These are phyloP conservation scores for Aleadryas rufinucha DNA, from an alignment of 2,113 vertebrate species.

Conservation along the genomic window DNA sequence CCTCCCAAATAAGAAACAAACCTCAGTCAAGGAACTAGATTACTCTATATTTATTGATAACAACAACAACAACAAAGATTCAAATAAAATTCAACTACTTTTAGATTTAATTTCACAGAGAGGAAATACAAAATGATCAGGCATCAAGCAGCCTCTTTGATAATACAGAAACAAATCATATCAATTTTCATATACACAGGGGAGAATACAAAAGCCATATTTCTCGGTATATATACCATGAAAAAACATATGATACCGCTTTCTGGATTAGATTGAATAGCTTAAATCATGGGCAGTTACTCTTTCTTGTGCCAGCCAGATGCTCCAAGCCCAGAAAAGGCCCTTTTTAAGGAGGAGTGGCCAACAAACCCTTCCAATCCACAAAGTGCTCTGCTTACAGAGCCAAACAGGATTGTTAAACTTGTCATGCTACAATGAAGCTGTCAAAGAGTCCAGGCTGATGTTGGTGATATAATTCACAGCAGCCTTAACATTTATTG, in stretches of 20 bases:
- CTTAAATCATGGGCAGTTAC: background rate
- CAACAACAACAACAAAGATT: background rate
- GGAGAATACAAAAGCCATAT: background rate
- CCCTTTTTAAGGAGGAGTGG: background rate
- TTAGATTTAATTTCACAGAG: conserved; percentile 4
- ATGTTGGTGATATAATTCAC: background rate
- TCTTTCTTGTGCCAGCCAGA: background rate
- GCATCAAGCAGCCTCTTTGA: background rate
- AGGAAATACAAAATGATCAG: background rate
- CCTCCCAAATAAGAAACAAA: background rate
- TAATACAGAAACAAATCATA: conserved; percentile 1
- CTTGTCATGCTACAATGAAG: background rate
- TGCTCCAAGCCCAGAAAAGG: background rate
- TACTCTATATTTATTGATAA: background rate
- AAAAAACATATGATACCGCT: background rate
- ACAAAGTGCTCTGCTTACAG: background rate
- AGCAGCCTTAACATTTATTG: background rate
- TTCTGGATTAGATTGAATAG: background rate
- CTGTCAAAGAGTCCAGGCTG: background rate
- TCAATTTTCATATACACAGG: background rate
- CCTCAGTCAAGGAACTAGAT: background rate
- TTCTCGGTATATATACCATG: background rate
- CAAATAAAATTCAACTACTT: background rate
- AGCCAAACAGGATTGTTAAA: background rate
- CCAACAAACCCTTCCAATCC: background rate